Evolutionary conservation across 2,888 invertebrate species (phyloP).

Genomic region (Apodemia mormo): DNA sequence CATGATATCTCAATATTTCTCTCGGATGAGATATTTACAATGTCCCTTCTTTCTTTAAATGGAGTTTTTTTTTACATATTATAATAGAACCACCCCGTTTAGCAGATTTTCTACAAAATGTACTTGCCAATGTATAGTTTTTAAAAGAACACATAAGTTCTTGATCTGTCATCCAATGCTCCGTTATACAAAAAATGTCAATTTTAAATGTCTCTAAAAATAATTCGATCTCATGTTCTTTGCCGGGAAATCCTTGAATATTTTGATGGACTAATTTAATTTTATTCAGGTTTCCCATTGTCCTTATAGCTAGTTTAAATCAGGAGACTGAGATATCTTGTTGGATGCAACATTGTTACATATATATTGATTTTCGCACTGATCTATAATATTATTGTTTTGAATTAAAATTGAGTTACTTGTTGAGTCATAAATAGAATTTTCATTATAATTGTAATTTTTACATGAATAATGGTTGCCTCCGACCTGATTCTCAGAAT

Average conservation of each 20-base stretch:
- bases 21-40: too few relatives aligned
- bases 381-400: too few relatives aligned
- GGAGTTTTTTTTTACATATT: not conserved
- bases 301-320: not conserved
- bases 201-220: not conserved
- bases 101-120: not conserved
- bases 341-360: too few relatives aligned
- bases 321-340: not conserved
- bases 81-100: not conserved
- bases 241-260: not conserved
- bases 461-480: too few relatives aligned
- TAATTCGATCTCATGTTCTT: not conserved
- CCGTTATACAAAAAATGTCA: not conserved
- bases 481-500: too few relatives aligned
- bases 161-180: not conserved
- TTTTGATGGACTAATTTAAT: not conserved
- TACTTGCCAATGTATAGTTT: not conserved
- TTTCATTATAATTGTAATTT: too few relatives aligned
- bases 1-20: too few relatives aligned
- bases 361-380: too few relatives aligned
- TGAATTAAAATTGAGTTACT: too few relatives aligned
- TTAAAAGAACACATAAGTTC: too few relatives aligned
- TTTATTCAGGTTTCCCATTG: not conserved
- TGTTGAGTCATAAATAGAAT: too few relatives aligned
- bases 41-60: not conserved